These are phyloP conservation scores for Plectropomus leopardus DNA, from an alignment of 2,113 vertebrate genomes.

Conservation along the genomic window DNA sequence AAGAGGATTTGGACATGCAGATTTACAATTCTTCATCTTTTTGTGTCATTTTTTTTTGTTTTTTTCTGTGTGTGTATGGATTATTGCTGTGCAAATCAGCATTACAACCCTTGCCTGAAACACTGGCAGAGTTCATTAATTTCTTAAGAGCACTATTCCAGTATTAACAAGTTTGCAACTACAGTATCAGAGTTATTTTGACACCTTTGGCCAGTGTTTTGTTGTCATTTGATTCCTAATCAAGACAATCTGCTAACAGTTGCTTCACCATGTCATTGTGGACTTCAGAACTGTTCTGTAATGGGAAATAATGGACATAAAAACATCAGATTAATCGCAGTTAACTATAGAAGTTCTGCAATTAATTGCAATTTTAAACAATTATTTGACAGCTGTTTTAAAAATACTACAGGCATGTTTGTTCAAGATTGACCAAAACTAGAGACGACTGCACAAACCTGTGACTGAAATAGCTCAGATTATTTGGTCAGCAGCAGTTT, in stretches of 20 bases:
- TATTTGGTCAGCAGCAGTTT: background rate
- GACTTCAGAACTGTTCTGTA: no score
- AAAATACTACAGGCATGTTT: no score
- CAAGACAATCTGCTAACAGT: no score
- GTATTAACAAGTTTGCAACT: conserved; percentile 5
- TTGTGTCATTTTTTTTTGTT: background rate
- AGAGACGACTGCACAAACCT: background rate
- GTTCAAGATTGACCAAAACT: background rate
- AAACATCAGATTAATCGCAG: no score
- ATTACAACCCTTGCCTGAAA: background rate
- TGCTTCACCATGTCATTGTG: no score
- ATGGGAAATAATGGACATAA: no score
- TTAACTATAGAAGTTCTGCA: no score
- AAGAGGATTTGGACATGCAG: background rate
- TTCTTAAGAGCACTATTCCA: background rate
- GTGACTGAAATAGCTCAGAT: conserved; percentile 17
- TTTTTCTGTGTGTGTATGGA: background rate
- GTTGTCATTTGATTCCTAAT: no score
- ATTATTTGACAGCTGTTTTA: no score
- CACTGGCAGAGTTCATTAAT: background rate
- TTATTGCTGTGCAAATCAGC: background rate
- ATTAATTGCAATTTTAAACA: no score
- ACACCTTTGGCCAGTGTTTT: background rate
- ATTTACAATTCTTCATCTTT: background rate
- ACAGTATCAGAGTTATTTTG: background rate